These are phyloP conservation scores for Virgularia gustaviana DNA, from an alignment of 92 coral and sea anemone genomes.

Conservation along the genomic window DNA sequence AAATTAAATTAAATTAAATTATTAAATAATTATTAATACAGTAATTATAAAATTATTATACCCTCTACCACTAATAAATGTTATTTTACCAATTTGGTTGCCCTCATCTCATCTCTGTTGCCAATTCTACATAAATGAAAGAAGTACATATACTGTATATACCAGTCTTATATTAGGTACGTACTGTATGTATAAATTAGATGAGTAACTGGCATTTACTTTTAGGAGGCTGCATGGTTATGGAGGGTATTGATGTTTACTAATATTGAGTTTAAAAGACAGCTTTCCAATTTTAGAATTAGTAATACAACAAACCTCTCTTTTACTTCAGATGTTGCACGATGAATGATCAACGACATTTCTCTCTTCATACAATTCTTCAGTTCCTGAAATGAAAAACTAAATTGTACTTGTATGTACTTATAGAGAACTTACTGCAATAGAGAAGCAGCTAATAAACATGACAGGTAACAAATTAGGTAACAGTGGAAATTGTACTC, in stretches of 20 bases:
- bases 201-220: no score
- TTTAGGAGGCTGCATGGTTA: no score
- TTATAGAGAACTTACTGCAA: background rate
- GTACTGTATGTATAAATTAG: background rate
- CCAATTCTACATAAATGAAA: constrained; percentile 63
- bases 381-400: constrained; percentile 55
- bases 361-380: constrained; percentile 95
- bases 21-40: background rate
- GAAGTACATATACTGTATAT: background rate
- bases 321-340: constrained; percentile 91
- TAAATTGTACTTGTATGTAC: background rate
- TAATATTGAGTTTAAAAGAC: no score
- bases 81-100: constrained; percentile 70
- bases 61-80: no score
- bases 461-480: no score
- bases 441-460: background rate
- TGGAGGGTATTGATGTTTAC: no score
- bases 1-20: background rate
- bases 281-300: no score
- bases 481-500: no score
- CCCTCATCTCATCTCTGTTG: constrained; percentile 79
- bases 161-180: no score
- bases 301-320: constrained; percentile 81
- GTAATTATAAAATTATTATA: background rate
- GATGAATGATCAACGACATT: constrained; percentile 92